Conservation (phyloP, 2,797 vertebrate species). For the Nannoperca australis region DNA sequence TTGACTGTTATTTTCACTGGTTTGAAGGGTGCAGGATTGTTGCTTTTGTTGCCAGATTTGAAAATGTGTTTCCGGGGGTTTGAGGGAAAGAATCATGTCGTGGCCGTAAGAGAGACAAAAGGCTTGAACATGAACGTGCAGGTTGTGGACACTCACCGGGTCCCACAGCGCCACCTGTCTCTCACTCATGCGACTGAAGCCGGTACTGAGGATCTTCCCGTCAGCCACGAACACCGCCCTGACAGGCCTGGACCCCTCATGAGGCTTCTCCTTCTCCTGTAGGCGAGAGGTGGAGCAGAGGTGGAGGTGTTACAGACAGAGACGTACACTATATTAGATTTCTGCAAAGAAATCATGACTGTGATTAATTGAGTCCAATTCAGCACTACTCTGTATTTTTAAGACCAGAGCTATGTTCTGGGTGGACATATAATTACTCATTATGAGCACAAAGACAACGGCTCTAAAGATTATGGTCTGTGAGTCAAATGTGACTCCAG, state of each 20-base stretch:
- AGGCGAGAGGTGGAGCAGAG: background rate
- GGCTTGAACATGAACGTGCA: background rate
- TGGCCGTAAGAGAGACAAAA: background rate
- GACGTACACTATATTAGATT: background rate
- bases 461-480: too few relatives aligned
- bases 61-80: too few relatives aligned
- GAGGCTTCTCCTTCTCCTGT: slow-evolving; percentile 92
- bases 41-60: background rate
- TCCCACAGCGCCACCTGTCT: slow-evolving; percentile 96
- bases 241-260: slow-evolving; percentile 90
- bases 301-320: background rate
- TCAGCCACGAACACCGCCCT: slow-evolving; percentile 87
- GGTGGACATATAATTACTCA: background rate
- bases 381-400: too few relatives aligned
- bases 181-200: slow-evolving; percentile 94
- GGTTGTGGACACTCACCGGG: slow-evolving; percentile 80
- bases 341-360: background rate
- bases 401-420: background rate
- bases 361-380: background rate
- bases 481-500: too few relatives aligned
- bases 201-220: slow-evolving; percentile 90
- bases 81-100: background rate
- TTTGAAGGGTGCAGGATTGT: background rate
- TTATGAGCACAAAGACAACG: background rate
- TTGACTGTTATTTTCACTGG: background rate